phyloP scores from a whole-genome alignment of 1,140 invertebrate genomes.

The Nixonia krombeini region DNA sequence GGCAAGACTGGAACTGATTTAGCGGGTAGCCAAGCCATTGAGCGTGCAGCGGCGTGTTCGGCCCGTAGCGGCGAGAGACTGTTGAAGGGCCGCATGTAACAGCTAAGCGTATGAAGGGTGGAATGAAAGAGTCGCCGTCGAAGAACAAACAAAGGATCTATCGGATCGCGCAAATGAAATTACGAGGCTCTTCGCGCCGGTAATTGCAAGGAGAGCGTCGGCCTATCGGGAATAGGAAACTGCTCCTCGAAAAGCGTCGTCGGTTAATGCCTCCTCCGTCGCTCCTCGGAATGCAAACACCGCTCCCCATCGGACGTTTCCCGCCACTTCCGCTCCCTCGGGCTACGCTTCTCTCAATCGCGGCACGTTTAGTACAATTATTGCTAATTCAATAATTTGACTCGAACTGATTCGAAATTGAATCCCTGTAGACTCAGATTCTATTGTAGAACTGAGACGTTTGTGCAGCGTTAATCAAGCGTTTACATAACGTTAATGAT shows the following conservation, averaged over 20 bases:
- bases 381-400: no score
- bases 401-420: no score
- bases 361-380: no score
- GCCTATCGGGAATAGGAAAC: background rate
- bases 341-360: no score
- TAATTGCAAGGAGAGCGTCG: constrained; percentile 24
- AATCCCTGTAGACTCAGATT: no score
- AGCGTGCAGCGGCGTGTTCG: background rate
- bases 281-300: no score
- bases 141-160: constrained; percentile 31
- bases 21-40: constrained; percentile 2
- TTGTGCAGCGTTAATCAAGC: no score
- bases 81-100: constrained; percentile 1
- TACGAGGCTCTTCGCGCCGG: constrained; percentile 14
- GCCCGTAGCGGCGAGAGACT: constrained; percentile 7
- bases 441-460: no score
- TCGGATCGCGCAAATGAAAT: constrained; percentile 29
- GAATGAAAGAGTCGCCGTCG: background rate
- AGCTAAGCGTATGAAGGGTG: constrained; percentile 1
- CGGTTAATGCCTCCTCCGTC: no score
- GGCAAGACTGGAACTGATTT: constrained; percentile 10
- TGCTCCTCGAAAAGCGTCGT: constrained; percentile 33
- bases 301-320: no score
- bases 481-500: no score
- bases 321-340: no score